These are phyloP conservation scores for Saguinus midas DNA, from an alignment of 2,113 vertebrate species.

Conservation along the genomic window DNA sequence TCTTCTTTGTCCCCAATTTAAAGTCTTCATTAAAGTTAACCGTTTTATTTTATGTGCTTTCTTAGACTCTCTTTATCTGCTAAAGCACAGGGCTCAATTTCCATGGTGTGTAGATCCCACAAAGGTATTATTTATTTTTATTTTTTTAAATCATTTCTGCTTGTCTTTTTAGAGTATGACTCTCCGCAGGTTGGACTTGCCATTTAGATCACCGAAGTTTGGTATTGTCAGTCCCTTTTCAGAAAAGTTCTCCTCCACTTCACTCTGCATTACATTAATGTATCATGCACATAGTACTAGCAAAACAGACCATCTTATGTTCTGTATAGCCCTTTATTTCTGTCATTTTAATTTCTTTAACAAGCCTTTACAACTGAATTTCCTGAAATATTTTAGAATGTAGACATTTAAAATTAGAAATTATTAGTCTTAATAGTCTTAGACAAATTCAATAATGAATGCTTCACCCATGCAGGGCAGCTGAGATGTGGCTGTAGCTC, in stretches of 20 bases:
- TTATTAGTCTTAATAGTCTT: neutral
- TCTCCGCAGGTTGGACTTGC: neutral
- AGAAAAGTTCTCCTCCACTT: neutral
- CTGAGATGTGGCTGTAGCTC: neutral
- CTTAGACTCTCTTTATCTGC: neutral
- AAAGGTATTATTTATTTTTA: neutral
- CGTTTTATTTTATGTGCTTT: neutral
- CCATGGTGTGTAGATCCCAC: neutral
- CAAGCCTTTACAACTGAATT: neutral
- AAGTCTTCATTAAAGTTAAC: neutral
- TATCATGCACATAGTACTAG: too few species aligned
- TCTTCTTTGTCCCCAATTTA: neutral
- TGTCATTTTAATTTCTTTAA: neutral
- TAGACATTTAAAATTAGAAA: neutral
- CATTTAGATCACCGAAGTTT: neutral
- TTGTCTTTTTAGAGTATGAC: neutral
- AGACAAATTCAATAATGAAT: neutral
- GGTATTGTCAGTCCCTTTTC: neutral
- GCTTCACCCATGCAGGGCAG: neutral
- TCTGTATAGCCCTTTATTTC: neutral
- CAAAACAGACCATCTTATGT: neutral
- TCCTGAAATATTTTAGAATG: neutral
- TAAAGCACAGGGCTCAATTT: neutral
- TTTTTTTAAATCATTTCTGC: neutral
- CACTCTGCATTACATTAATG: fast-evolving